Evolutionary conservation across 1,140 invertebrate genomes (phyloP).

Genomic region (Drosophila tsacasi): DNA sequence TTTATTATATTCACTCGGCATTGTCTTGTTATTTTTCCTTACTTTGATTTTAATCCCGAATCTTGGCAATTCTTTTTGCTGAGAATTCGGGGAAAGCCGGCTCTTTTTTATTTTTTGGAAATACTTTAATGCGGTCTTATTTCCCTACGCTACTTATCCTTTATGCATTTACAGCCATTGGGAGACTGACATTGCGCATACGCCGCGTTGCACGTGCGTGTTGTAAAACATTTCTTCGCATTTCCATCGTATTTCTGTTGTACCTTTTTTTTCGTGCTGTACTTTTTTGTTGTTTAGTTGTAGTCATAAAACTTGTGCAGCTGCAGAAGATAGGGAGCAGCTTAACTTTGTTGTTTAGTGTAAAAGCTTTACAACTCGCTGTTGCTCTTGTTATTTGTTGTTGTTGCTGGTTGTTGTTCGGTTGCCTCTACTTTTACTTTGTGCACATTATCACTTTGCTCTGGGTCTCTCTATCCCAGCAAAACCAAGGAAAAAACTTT

Average conservation of each 20-base stretch:
- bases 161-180: slow-evolving; percentile 41
- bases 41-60: slow-evolving; percentile 15
- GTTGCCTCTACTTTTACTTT: slow-evolving; percentile 73
- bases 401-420: slow-evolving; percentile 35
- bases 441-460: slow-evolving; percentile 73
- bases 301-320: slow-evolving; percentile 50
- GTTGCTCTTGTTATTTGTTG: slow-evolving; percentile 36
- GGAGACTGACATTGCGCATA: slow-evolving; percentile 58
- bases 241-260: slow-evolving; percentile 1
- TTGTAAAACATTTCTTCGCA: slow-evolving; percentile 61
- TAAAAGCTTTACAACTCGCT: slow-evolving; percentile 71
- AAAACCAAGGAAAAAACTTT: slow-evolving; percentile 60
- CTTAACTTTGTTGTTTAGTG: slow-evolving; percentile 83
- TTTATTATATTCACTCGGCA: neutral
- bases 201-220: slow-evolving; percentile 71
- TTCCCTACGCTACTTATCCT: slow-evolving; percentile 35
- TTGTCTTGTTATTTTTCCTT: slow-evolving; percentile 2
- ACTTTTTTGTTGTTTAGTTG: slow-evolving; percentile 15
- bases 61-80: slow-evolving; percentile 19
- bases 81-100: neutral
- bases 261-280: slow-evolving; percentile 12
- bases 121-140: slow-evolving; percentile 31
- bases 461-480: slow-evolving; percentile 3
- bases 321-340: slow-evolving; percentile 41
- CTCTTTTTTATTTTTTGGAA: slow-evolving; percentile 9